A percentile compares a stretch with the other conserved stretches of the same genome.
Conservation (phyloP, 2,797 vertebrate species). For the Discoglossus pictus region DNA sequence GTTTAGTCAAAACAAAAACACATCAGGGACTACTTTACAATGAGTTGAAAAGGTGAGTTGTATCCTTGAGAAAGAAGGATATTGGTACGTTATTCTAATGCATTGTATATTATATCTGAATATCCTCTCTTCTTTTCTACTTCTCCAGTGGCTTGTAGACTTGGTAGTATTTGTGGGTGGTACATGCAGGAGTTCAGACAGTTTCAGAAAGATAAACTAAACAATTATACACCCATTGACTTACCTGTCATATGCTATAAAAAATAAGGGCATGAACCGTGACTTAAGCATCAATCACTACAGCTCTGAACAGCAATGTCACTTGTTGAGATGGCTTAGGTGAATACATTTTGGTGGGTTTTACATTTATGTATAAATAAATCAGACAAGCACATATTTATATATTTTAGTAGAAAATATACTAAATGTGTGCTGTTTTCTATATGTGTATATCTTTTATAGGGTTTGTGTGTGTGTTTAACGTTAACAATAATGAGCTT, state of each 20-base stretch:
- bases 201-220: slow-evolving; percentile 41
- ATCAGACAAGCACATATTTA: no score
- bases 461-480: no score
- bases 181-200: slow-evolving; percentile 39
- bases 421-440: no score
- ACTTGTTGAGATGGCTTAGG: slow-evolving; percentile 16
- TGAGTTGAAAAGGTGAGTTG: slow-evolving; percentile 21
- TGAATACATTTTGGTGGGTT: no score
- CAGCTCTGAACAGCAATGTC: slow-evolving; percentile 6
- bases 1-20: slow-evolving; percentile 20
- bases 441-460: no score
- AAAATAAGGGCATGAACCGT: not conserved
- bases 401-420: no score
- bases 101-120: slow-evolving; percentile 20
- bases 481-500: no score
- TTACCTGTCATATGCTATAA: slow-evolving; percentile 39
- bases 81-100: slow-evolving; percentile 11
- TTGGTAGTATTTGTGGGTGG: slow-evolving; percentile 45
- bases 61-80: slow-evolving; percentile 3
- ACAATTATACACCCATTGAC: slow-evolving; percentile 25
- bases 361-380: no score
- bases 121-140: slow-evolving; percentile 41
- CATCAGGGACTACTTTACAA: slow-evolving; percentile 19
- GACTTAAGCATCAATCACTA: slow-evolving; percentile 21
- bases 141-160: slow-evolving; percentile 24